Percentiles rank a stretch among this genome's conserved stretches.
phyloP scores from a whole-genome alignment of 2,113 vertebrate genomes.

The Oreamnos americanus region DNA sequence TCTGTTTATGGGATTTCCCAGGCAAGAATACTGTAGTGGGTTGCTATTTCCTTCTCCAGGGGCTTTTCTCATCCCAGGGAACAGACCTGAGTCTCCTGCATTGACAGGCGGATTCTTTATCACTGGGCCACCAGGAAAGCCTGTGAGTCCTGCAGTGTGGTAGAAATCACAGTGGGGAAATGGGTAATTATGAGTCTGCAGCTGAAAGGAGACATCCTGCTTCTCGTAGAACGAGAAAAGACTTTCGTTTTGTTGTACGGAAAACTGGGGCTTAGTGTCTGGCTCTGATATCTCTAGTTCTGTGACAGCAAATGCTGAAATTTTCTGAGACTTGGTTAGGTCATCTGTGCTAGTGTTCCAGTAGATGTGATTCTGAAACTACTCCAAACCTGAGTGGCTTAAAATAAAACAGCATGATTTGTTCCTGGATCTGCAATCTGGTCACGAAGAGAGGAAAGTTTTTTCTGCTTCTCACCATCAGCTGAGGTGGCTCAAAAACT shows the following conservation, averaged over 20 bases:
- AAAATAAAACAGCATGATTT: not conserved
- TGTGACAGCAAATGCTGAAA: not conserved
- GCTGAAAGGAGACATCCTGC: not conserved
- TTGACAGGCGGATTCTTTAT: not conserved
- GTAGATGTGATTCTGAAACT: not conserved
- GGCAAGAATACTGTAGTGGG: not conserved
- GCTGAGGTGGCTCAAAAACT: not conserved
- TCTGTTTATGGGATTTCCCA: not conserved
- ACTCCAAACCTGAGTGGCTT: not conserved
- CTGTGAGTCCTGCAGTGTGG: not conserved
- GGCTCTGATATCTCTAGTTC: not conserved
- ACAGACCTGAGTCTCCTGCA: not conserved
- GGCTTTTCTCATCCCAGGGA: not conserved
- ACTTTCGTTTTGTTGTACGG: not conserved
- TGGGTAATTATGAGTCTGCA: no score
- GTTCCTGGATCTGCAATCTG: not conserved
- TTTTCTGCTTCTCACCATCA: not conserved
- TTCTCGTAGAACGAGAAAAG: not conserved
- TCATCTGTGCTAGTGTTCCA: not conserved
- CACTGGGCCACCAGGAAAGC: not conserved
- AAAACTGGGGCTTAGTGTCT: not conserved
- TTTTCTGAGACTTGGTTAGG: not conserved
- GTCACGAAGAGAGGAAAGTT: not conserved
- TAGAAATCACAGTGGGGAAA: not conserved
- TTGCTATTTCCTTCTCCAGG: not conserved